Base-by-base conservation (phyloP, 2,797 vertebrate genomes). In the Lithobates sylvaticus region DNA sequence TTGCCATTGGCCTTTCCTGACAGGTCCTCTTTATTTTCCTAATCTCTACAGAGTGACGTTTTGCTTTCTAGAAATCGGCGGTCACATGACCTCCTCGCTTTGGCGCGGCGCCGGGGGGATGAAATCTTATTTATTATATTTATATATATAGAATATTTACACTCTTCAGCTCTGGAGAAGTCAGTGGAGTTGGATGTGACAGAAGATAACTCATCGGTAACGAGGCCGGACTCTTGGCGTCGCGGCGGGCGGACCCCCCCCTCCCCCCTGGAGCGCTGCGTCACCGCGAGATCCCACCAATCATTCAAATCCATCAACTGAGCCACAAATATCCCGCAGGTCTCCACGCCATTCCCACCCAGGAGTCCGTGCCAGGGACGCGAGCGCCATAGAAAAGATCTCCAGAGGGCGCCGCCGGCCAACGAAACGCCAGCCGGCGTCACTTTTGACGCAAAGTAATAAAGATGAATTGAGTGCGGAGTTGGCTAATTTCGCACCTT, bases 71-170 rank as follows among this genome's bases (percentile, higher is more conserved):
- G 47, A 50, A 50, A 15, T 50, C 47, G 0, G 16, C 16, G 5
- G 3, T 39, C 39, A 39, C 39, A 2, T 54, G 50, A 54, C 50
- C 16, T 54, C 50, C 13, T 54, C 5, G 16, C 50, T 16, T 54
- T 54, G 50, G 50, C 16, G 50, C 3, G 0, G 16, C 50, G 12
- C 50, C 50, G 1, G 50, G 50, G 50, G 18, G 50, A 54, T 54
- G 50, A 15, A 54, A 54, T 54, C 50, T 15, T 13, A 1, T 32
- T 65, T 69, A n/a, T n/a, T n/a, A n/a, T n/a, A n/a, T n/a, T n/a
- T n/a, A n/a, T n/a, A 50, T n/a, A 80, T 68, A 70, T 29, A 27
- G 29, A 71, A 71, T 81, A 32, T 73, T 81, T 81, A 81, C 54
- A 32, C 36, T 36, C 70, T 64, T 44, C 67, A 58, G 39, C n/a